A percentile compares a stretch with the other conserved stretches of the same genome.
phyloP scores from a whole-genome alignment of 2,797 vertebrate genomes.

The Varecia variegata region DNA sequence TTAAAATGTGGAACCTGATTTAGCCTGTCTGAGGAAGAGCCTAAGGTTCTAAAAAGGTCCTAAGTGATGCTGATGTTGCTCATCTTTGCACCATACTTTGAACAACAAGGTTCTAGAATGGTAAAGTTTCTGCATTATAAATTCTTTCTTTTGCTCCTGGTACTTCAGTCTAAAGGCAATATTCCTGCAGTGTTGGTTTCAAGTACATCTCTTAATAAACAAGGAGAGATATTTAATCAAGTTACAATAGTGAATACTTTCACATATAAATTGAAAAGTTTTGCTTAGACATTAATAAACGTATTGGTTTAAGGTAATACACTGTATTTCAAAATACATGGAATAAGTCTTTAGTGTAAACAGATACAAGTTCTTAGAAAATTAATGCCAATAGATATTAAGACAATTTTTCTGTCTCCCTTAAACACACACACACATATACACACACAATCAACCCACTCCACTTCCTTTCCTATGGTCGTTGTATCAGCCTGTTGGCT shows the following conservation, averaged over 20 bases:
- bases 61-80: neutral
- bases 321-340: neutral
- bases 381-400: neutral
- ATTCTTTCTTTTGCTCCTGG: neutral
- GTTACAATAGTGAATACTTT: neutral
- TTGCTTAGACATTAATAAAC: neutral
- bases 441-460: neutral
- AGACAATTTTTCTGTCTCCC: neutral
- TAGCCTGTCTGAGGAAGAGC: too few species aligned
- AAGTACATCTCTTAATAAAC: neutral
- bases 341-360: neutral
- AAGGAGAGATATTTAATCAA: neutral
- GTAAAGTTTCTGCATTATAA: too few species aligned
- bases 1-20: neutral
- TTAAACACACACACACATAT: neutral
- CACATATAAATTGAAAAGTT: neutral
- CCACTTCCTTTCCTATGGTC: neutral
- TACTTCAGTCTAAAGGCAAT: neutral
- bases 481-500: conserved; percentile 56
- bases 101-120: neutral
- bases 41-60: neutral
- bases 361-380: neutral
- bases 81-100: neutral
- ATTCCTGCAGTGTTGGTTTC: neutral
- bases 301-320: neutral